Base-by-base conservation (phyloP, 2,113 vertebrate genomes). In the Pygoscelis antarcticus region DNA sequence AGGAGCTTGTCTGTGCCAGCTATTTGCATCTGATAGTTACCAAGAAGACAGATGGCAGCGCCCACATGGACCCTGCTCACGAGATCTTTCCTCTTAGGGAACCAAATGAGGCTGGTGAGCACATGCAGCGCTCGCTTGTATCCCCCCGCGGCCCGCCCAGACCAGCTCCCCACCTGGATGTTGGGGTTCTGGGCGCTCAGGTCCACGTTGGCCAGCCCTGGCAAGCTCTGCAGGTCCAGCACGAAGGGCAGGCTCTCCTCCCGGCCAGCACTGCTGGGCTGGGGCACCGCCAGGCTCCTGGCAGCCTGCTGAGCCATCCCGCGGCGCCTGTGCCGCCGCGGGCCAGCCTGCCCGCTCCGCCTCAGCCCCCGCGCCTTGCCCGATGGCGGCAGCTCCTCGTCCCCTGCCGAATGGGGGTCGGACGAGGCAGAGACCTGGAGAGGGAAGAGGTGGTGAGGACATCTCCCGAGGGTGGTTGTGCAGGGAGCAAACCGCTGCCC, bases 171-270 rank as follows among this genome's bases (percentile, higher is more conserved):
- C 68, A 99, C 99, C 99, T 99, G 99, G 96, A 99, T 99, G 72
- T 99, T 99, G 54, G 99, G 99, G 92, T 99, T 99, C 82, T 98
- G 98, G 4, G 99, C 98, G 13, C 98, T 99, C 79, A 99, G 97
- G 71, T 99, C 98, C 49, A 98, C 98, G 10, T 98, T 98, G 68
- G 98, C 98, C 93, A 99, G 97, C 66, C 98, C 98, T 0, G 98
- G 99, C 57, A 99, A 98, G 94, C 98, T 99, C 96, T 99, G 98
- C 66, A 99, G 97, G 88, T 99, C 99, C 95, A 99, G 93, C 90
- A 99, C 87, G 58, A 99, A 99, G 19, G 99, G 98, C 22, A 98
- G 96, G 58, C 91, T 98, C 82, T 99, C 98, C 61, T 98, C 98
- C 40, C 3, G 86, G 68, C 97, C 92, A 0, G 97, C 49, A 29